Evolutionary conservation across 2,888 invertebrate species (phyloP).

Genomic region (Agrenia bidenticulata): DNA sequence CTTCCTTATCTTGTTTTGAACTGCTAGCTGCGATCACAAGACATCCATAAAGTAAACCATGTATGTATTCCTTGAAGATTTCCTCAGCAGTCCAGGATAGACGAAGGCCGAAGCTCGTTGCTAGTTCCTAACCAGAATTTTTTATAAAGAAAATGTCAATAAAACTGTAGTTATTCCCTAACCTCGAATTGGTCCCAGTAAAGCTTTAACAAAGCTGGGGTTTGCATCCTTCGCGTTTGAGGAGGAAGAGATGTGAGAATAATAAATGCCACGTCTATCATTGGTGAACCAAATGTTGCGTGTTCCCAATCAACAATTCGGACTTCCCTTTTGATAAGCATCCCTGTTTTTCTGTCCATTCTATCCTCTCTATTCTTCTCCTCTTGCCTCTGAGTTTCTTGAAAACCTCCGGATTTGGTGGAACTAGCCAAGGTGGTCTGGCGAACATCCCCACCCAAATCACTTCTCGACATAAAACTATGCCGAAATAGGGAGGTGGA

Average conservation of each 20-base stretch:
- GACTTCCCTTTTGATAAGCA: constrained; percentile 24
- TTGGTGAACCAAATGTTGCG: constrained; percentile 31
- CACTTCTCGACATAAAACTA: not conserved
- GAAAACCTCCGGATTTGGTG: not conserved
- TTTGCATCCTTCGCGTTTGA: constrained; percentile 21
- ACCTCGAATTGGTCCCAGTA: constrained; percentile 33
- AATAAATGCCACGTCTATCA: constrained; percentile 36
- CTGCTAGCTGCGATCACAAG: not conserved
- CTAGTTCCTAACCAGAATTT: not conserved
- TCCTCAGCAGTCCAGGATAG: constrained; percentile 25
- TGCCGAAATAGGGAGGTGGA: not conserved
- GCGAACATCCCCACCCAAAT: not conserved
- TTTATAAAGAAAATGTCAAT: too few relatives aligned
- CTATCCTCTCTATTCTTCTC: constrained; percentile 5
- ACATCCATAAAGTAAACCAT: constrained; percentile 1
- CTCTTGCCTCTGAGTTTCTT: not conserved
- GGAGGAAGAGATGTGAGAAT: constrained; percentile 30
- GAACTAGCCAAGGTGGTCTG: not conserved
- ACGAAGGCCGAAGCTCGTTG: constrained; percentile 21
- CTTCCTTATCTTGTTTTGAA: constrained; percentile 18
- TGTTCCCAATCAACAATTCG: constrained; percentile 34
- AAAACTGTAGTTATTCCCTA: not conserved
- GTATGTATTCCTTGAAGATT: not conserved
- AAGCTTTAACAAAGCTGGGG: constrained; percentile 21
- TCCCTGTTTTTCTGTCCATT: constrained; percentile 10